Evolutionary conservation across 2,113 vertebrate species (phyloP).

Genomic region (Oncorhynchus tshawytscha): DNA sequence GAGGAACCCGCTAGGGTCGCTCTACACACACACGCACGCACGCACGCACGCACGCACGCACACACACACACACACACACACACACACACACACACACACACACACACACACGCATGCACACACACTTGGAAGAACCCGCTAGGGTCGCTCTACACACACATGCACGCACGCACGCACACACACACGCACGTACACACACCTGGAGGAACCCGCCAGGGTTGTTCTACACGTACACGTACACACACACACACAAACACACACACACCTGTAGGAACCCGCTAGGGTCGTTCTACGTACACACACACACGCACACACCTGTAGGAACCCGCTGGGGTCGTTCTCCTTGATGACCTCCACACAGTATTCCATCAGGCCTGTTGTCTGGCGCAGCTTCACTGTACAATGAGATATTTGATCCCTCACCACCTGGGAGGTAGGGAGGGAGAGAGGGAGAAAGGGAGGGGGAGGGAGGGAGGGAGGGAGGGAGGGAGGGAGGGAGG

Average conservation of each 20-base stretch:
- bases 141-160: not conserved
- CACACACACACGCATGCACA: not conserved
- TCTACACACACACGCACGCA: not conserved
- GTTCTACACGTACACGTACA: not conserved
- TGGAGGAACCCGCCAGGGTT: too few species aligned
- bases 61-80: not conserved
- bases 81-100: not conserved
- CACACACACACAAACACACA: not conserved
- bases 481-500: too few species aligned
- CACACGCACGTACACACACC: not conserved
- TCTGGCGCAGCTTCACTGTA: too few species aligned
- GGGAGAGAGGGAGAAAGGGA: too few species aligned
- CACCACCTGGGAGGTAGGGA: too few species aligned
- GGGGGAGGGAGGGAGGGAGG: too few species aligned
- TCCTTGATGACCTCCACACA: too few species aligned
- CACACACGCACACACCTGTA: not conserved
- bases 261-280: not conserved
- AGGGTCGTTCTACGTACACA: not conserved
- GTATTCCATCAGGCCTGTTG: too few species aligned
- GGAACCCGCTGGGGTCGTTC: too few species aligned
- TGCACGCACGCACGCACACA: not conserved
- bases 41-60: not conserved
- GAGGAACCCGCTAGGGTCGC: too few species aligned
- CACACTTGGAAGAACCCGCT: too few species aligned
- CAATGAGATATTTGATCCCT: too few species aligned